Base-by-base conservation (phyloP, 1,140 invertebrate species). In the Kradibia gibbosae region DNA sequence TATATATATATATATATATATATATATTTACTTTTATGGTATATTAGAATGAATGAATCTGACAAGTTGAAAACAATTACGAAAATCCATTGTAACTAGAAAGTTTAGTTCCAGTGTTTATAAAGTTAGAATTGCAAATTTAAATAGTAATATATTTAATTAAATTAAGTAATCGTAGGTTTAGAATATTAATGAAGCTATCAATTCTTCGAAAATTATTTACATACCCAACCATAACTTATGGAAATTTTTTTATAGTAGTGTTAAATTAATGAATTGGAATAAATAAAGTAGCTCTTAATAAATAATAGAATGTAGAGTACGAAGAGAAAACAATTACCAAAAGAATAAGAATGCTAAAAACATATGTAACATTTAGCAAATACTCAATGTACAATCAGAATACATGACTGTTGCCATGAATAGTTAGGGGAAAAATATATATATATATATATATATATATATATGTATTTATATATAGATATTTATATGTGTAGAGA, bases 1-100 rank as follows among this genome's bases (percentile, higher is more conserved):
- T n/a, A n/a, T n/a, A 70, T 74, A 22, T 55, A 57, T 22, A 71
- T 45, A 79, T 28, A 17, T 60, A 76, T 82, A 67, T 75, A 84
- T 81, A 76, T 78, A n/a, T 28, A 7, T 22, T 67, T 39, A n/a
- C 81, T 74, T 85, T 92, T 90, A 53, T 25, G 95, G 94, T 86
- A 92, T 95, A 73, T 88, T 92, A 83, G 94, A 94, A 0, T 95
- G 94, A 94, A 89, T 95, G 87, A 95, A 95, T 88, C 91, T 95
- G 94, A 94, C 94, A 95, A 88, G 87, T 95, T 28, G 88, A 91
- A 42, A 93, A 93, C 82, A 93, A 92, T 83, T 94, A 93, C 81
- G 94, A 93, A 4, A 94, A 94, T 88, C 94, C 94, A 0, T 93
- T 94, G 90, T 94, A 95, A 85, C 89, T 95, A 22, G 92, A 94